Percentiles rank a stretch among this genome's conserved stretches.
phyloP scores from a whole-genome alignment of 2,797 vertebrate species.

The Phataginus tricuspis region DNA sequence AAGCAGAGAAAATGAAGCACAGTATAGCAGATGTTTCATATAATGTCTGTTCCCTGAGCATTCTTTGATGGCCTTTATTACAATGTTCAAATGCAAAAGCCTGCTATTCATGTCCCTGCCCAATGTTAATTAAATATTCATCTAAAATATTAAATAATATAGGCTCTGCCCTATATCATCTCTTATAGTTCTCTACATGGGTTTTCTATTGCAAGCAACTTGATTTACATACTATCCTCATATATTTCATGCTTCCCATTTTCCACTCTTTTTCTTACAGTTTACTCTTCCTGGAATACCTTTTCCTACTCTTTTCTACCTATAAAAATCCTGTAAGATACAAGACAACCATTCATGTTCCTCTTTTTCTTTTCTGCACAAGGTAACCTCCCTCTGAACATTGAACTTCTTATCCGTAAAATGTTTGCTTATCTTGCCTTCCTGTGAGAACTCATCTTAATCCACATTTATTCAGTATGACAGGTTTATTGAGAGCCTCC shows the following conservation, averaged over 20 bases:
- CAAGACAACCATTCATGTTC: background rate
- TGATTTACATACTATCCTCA: background rate
- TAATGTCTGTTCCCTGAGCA: background rate
- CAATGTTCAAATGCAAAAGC: background rate
- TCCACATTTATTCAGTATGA: background rate
- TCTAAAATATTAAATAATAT: too few relatives aligned
- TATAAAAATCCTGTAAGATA: background rate
- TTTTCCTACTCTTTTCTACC: background rate
- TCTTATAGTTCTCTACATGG: background rate
- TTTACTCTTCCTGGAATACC: background rate
- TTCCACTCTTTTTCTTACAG: background rate
- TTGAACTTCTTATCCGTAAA: background rate
- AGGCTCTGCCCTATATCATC: background rate
- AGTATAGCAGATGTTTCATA: background rate
- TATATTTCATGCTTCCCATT: background rate
- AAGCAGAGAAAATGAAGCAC: background rate
- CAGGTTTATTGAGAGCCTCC: background rate
- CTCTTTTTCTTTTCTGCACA: background rate
- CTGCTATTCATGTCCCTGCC: background rate
- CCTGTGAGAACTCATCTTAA: background rate
- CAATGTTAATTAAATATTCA: background rate
- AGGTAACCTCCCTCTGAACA: background rate
- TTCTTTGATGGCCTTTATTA: background rate
- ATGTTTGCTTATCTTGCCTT: background rate
- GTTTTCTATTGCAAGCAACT: background rate